Percentiles rank a stretch among this genome's conserved stretches.
Conservation (phyloP, 2,113 vertebrate genomes). For the Callionymus lyra region DNA sequence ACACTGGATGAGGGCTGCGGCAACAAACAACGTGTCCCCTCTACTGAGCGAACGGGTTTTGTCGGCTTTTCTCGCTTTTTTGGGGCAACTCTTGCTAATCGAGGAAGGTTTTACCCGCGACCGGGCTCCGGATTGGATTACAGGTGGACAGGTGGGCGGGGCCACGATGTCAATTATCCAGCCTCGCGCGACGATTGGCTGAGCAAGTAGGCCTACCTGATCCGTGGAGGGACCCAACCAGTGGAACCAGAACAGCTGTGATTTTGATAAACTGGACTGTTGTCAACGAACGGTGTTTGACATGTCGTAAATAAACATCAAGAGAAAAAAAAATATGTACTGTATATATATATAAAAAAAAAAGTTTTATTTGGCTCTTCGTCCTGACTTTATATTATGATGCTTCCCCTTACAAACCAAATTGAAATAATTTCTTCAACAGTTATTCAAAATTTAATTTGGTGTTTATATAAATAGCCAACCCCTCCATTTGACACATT, state of each 20-base stretch:
- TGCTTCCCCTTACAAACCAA: too few species aligned
- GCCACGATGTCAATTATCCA: constrained; percentile 38
- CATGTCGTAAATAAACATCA: too few species aligned
- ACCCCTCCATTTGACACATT: too few species aligned
- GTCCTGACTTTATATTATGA: too few species aligned
- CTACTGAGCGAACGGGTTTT: constrained; percentile 81
- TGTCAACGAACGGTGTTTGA: too few species aligned
- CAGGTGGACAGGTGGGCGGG: constrained; percentile 51
- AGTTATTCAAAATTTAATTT: too few species aligned
- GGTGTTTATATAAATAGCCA: too few species aligned
- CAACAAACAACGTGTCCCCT: constrained; percentile 66
- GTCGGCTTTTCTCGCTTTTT: constrained; percentile 92
- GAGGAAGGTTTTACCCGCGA: constrained; percentile 78
- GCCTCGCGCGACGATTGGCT: constrained; percentile 46
- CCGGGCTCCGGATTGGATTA: constrained; percentile 72
- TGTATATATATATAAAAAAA: too few species aligned
- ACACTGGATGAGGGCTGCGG: constrained; percentile 69
- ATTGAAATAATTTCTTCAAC: too few species aligned
- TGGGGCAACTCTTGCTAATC: constrained; percentile 69
- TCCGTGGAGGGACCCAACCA: constrained; percentile 1
- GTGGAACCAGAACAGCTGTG: constrained; percentile 17
- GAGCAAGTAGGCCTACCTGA: constrained; percentile 16
- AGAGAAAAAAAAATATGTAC: too few species aligned
- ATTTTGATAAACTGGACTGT: constrained; percentile 12
- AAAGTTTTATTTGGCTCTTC: too few species aligned